Conservation (phyloP, 2,888 invertebrate species). For the Tuberolachnus salignus region DNA sequence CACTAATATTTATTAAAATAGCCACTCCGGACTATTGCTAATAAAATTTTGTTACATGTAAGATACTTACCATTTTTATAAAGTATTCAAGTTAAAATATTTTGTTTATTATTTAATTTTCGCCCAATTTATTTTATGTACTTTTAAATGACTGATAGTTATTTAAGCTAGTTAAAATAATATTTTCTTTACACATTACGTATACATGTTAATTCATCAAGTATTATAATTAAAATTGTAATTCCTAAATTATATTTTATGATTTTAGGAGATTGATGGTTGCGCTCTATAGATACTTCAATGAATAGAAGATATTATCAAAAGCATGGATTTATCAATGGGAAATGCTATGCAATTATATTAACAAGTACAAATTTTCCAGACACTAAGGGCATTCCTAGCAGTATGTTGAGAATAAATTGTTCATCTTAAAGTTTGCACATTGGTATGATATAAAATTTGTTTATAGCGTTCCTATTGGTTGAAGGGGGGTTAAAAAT, state of each 20-base stretch:
- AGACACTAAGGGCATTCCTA: neutral
- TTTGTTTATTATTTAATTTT: no score
- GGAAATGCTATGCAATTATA: constrained; percentile 28
- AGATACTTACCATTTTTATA: constrained; percentile 15
- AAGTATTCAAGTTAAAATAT: no score
- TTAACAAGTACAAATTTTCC: constrained; percentile 39
- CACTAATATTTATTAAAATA: neutral
- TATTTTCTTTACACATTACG: no score
- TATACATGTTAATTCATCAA: neutral
- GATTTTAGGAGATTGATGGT: constrained; percentile 45
- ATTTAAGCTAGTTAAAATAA: no score
- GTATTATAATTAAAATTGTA: no score
- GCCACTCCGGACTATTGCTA: neutral
- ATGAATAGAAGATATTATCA: neutral
- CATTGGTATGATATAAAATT: neutral
- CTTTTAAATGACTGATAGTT: no score
- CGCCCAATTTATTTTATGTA: neutral
- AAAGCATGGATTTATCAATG: constrained; percentile 4
- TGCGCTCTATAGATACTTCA: neutral
- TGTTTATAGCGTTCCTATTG: no score
- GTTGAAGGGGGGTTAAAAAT: no score
- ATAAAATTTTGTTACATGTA: neutral
- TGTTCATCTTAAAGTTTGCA: neutral
- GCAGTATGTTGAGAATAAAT: constrained; percentile 30
- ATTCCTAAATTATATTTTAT: neutral